These are phyloP conservation scores for Meliscaeva auricollis DNA, from an alignment of 2,888 invertebrate genomes.

Conservation along the genomic window DNA sequence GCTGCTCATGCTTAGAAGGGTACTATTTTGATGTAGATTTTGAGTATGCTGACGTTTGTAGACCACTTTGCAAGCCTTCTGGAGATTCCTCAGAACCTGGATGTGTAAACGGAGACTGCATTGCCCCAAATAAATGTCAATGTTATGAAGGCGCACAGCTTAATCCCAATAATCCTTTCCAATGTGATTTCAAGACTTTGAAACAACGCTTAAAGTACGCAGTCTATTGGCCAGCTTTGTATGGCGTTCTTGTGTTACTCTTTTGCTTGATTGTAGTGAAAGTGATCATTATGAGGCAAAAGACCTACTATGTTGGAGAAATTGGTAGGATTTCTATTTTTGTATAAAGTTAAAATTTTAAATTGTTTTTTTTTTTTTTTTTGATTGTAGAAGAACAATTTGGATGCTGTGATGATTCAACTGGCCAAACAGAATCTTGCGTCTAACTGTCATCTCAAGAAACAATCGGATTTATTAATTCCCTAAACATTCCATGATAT, in stretches of 20 bases:
- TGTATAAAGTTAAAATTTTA: background rate
- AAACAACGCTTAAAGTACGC: background rate
- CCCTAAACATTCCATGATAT: too few relatives aligned
- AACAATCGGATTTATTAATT: background rate
- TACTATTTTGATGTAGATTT: constrained; percentile 76
- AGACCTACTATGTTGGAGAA: background rate
- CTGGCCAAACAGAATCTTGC: background rate
- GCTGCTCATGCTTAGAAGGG: constrained; percentile 77
- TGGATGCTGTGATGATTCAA: background rate
- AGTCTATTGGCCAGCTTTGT: background rate
- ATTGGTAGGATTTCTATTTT: background rate
- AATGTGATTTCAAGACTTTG: background rate
- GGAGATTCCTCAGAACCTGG: constrained; percentile 76
- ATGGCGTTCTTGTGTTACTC: background rate
- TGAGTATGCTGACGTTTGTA: constrained; percentile 22
- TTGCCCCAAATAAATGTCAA: constrained; percentile 84
- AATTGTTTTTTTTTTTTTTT: background rate
- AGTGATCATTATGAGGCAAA: background rate
- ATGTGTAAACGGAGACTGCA: constrained; percentile 81
- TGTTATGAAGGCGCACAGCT: constrained; percentile 82
- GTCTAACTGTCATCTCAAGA: background rate
- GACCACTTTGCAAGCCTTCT: constrained; percentile 39
- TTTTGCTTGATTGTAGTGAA: background rate
- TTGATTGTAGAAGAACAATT: constrained; percentile 13
- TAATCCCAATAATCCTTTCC: background rate